Percentiles rank a stretch among this genome's conserved stretches.
Evolutionary conservation across 2,888 invertebrate species (phyloP).

Genomic region (Himalopsyche kuldschensis): DNA sequence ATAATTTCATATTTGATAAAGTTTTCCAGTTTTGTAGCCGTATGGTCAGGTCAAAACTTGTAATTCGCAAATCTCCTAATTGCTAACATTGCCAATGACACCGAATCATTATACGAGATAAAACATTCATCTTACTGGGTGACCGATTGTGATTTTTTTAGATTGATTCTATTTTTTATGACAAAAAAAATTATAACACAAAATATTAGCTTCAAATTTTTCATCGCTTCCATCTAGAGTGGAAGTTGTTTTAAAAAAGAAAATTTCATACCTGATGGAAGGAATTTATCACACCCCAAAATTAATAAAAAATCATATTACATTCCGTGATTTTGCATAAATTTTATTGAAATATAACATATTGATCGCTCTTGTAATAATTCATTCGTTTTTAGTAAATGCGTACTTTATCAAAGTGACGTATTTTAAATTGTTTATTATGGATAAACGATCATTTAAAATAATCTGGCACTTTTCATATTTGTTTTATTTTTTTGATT

Average conservation of each 20-base stretch:
- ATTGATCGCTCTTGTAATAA: background rate
- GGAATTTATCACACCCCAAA: background rate
- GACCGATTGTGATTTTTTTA: too few species aligned
- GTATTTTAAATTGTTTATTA: background rate
- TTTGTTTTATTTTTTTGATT: too few species aligned
- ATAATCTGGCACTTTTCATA: too few species aligned
- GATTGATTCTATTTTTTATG: background rate
- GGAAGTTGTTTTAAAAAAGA: background rate
- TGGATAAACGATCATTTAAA: too few species aligned
- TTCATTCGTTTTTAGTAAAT: background rate
- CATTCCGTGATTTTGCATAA: background rate
- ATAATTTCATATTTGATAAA: too few species aligned
- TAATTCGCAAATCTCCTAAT: too few species aligned
- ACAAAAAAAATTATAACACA: background rate
- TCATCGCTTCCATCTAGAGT: background rate
- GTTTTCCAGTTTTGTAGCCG: too few species aligned
- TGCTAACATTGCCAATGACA: too few species aligned
- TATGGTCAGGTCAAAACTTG: too few species aligned
- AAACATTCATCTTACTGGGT: too few species aligned
- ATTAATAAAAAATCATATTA: background rate
- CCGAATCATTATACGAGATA: too few species aligned
- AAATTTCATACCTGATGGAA: background rate
- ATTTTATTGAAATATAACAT: background rate
- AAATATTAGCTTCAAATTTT: background rate
- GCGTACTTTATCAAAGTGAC: background rate